These are phyloP conservation scores for fruit fly (Drosophila melanogaster) DNA, from an alignment of 1,140 invertebrate genomes.

Conservation along the genomic window Release_6_plus_ISO1_MT NT_033779.5:17612501-17613000, in stretches of 20 bases:
- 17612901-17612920: conserved; percentile 25
- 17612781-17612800: conserved; percentile 1
- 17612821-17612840: conserved; percentile 56
- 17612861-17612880: conserved; percentile 81
- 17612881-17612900: conserved; percentile 74
- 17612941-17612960: background rate
- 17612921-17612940: background rate
- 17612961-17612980: background rate
- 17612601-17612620: conserved; percentile 2
- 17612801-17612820: conserved; percentile 34
- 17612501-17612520: conserved; percentile 75
- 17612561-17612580: background rate
- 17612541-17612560: conserved; percentile 47
- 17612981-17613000: background rate
- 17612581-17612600: background rate
- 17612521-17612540: conserved; percentile 59
- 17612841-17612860: conserved; percentile 82
- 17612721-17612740: conserved; percentile 61
- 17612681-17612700: conserved; percentile 36
- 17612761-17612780: conserved; percentile 63
- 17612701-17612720: conserved; percentile 69
- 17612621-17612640: conserved; percentile 61
- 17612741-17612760: conserved; percentile 58
- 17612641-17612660: conserved; percentile 70
- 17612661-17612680: conserved; percentile 71